Percentiles rank a stretch among this genome's conserved stretches.
These are phyloP conservation scores for Malurus elegans DNA, from an alignment of 2,113 vertebrate species.

Conservation along the genomic window DNA sequence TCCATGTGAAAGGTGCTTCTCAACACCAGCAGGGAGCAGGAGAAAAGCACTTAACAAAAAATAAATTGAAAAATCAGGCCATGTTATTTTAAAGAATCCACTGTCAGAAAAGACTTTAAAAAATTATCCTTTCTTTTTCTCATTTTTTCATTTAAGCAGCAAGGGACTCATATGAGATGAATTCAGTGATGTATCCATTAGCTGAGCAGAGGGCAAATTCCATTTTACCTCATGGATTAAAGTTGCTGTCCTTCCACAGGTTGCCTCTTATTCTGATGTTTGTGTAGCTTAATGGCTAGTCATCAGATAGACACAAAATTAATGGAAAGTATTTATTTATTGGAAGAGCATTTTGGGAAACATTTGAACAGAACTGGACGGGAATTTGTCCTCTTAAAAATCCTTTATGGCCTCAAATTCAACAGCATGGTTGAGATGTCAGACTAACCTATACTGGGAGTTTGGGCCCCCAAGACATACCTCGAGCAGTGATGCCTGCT, in stretches of 20 bases:
- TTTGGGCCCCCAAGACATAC: neutral
- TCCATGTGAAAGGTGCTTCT: neutral
- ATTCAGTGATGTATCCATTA: neutral
- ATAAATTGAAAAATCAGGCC: neutral
- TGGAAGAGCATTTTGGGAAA: neutral
- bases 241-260: neutral
- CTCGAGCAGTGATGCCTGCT: neutral
- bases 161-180: neutral
- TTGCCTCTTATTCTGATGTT: neutral
- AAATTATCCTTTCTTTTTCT: neutral
- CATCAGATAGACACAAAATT: neutral
- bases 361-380: neutral
- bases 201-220: neutral
- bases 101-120: neutral
- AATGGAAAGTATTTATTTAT: neutral
- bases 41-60: neutral
- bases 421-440: neutral
- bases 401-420: neutral
- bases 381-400: neutral
- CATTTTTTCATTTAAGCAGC: neutral
- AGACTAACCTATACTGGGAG: neutral
- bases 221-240: neutral
- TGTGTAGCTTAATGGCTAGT: neutral
- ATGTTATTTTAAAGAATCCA: neutral
- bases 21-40: neutral